Base-by-base conservation (phyloP, 2,888 invertebrate species). In the Phlogophora meticulosa region DNA sequence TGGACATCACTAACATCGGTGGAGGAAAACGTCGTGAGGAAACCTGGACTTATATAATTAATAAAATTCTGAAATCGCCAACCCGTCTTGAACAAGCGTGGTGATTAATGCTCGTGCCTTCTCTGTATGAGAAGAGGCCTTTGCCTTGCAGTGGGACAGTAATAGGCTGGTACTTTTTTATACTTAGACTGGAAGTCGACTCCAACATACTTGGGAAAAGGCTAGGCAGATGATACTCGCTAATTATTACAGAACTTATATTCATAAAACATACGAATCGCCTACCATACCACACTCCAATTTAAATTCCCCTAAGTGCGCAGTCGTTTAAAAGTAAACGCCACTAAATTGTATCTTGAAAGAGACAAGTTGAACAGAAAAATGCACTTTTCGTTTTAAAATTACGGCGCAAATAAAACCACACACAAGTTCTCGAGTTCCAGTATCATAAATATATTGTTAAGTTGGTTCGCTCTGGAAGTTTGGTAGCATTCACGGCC, bases 361-460 rank as follows among this genome's bases (percentile, higher is more conserved):
- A 49, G 45, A 61, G 66, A 70, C 56, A 70, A 61, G 17, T 58
- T 22, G 13, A 45, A 76, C 48, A 36, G 57, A 32, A 38, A 80
- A 74, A 51, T 78, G 62, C 66, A 65, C 51, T 68, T 68, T 38
- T 52, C 34, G 79, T 66, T 80, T 72, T 78, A 78, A 75, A 85
- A 83, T 84, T 85, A 83, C 69, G 58, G 75, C 66, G 58, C 60
- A 70, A 72, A 45, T 70, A 60, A 71, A 78, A 78, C 77, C 76
- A 13, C 60, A 11, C 45, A 10, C 48, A 71, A 77, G 74, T 86
- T 83, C 73, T 66, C 69, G 72, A 62, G 66, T 63, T 65, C 57
- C 63, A 66, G 62, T 65, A 74, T 69, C 83, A 82, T 86, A n/a
- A n/a, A n/a, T n/a, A 86, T 84, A 87, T 86, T 80, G 68, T 71